phyloP scores from a whole-genome alignment of 2,888 invertebrate species.

The Tubulanus polymorphus region DNA sequence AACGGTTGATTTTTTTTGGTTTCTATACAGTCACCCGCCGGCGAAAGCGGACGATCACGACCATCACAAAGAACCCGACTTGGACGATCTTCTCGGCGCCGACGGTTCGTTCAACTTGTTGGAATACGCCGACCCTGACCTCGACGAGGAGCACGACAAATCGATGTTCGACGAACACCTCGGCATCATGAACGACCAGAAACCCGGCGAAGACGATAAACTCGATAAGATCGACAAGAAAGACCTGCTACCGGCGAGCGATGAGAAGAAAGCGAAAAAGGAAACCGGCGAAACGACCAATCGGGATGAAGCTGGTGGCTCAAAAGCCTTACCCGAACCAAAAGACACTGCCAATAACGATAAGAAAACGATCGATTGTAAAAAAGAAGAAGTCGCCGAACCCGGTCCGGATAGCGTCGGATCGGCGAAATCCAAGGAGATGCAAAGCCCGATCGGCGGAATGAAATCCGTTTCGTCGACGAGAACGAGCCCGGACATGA shows the following conservation, averaged over 20 bases:
- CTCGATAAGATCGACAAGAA: slow-evolving; percentile 42
- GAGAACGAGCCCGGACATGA: background rate
- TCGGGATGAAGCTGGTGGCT: slow-evolving; percentile 9
- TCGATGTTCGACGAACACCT: slow-evolving; percentile 78
- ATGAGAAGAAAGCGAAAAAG: slow-evolving; percentile 16
- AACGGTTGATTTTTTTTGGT: too few species aligned
- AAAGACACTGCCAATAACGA: slow-evolving; percentile 22
- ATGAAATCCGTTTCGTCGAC: background rate
- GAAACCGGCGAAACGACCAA: slow-evolving; percentile 17
- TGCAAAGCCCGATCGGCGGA: slow-evolving; percentile 1
- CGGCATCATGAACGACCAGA: slow-evolving; percentile 55
- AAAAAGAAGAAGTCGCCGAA: background rate
- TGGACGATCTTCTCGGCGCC: slow-evolving; percentile 60
- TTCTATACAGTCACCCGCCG: background rate
- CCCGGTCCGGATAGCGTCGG: background rate
- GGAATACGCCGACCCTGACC: slow-evolving; percentile 91
- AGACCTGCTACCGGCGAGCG: slow-evolving; percentile 18
- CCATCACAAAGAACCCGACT: slow-evolving; percentile 30
- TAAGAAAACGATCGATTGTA: background rate
- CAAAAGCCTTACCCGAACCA: slow-evolving; percentile 4
- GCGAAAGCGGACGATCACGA: slow-evolving; percentile 13
- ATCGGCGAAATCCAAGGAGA: background rate
- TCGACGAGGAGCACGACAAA: slow-evolving; percentile 71
- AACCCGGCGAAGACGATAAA: slow-evolving; percentile 12
- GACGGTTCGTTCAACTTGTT: slow-evolving; percentile 84